A percentile compares a stretch with the other conserved stretches of the same genome.
Evolutionary conservation across 2,888 invertebrate genomes (phyloP).

Genomic region (Phymatocera aterrima): DNA sequence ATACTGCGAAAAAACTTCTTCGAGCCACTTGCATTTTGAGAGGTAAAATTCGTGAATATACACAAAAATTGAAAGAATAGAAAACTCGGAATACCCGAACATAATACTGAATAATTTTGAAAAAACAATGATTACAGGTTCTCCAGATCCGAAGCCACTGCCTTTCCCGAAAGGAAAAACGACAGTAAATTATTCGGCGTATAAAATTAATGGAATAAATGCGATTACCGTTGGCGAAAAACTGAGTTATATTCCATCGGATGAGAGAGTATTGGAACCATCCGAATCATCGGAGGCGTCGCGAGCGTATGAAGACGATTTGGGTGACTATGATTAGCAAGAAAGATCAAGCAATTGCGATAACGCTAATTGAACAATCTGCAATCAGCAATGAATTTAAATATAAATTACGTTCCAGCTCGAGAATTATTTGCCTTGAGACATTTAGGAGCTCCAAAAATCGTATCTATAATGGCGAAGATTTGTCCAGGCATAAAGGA

Average conservation of each 20-base stretch:
- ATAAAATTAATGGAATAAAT: slow-evolving; percentile 59
- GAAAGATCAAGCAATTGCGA: no score
- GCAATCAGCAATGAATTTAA: no score
- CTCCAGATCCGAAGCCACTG: slow-evolving; percentile 11
- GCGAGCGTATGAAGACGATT: not conserved
- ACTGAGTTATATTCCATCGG: slow-evolving; percentile 57
- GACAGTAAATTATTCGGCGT: slow-evolving; percentile 23
- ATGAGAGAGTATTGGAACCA: not conserved
- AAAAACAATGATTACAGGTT: slow-evolving; percentile 1
- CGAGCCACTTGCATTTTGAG: slow-evolving; percentile 63
- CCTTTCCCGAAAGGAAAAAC: not conserved
- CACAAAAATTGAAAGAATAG: not conserved
- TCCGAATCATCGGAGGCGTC: not conserved
- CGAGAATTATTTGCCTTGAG: slow-evolving; percentile 64
- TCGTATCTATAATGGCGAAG: slow-evolving; percentile 64
- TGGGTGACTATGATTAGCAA: no score
- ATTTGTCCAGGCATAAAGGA: slow-evolving; percentile 76
- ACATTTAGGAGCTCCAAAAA: slow-evolving; percentile 63
- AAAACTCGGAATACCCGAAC: no score
- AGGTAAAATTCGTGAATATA: slow-evolving; percentile 37
- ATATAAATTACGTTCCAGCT: slow-evolving; percentile 48
- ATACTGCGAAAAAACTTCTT: slow-evolving; percentile 74
- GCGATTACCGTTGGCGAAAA: slow-evolving; percentile 60
- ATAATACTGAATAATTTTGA: not conserved
- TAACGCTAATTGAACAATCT: no score